phyloP scores from a whole-genome alignment of 1,140 invertebrate genomes.

The Bombus sylvicola region DNA sequence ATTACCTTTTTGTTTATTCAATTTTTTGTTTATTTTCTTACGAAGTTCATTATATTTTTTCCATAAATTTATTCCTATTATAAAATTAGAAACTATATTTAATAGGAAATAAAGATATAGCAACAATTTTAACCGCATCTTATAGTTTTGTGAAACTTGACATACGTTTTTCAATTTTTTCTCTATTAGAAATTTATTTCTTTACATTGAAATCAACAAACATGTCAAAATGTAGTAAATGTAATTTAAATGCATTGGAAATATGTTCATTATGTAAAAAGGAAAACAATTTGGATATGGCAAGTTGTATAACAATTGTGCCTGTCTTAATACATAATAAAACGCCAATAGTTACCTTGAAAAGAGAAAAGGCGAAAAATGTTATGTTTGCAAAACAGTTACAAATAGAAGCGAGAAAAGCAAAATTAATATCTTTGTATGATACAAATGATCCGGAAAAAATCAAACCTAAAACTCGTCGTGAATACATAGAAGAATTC shows the following conservation, averaged over 20 bases:
- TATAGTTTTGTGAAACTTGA: conserved; percentile 10
- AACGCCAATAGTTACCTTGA: neutral
- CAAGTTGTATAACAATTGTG: conserved; percentile 31
- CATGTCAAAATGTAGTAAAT: neutral
- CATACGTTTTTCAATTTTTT: conserved; percentile 6
- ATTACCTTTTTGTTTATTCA: conserved; percentile 56
- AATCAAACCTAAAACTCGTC: conserved; percentile 36
- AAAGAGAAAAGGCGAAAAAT: conserved; percentile 18
- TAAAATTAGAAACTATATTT: conserved; percentile 7
- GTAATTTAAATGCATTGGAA: conserved; percentile 6
- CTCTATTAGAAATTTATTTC: neutral
- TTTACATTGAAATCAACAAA: neutral
- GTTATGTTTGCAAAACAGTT: conserved; percentile 19
- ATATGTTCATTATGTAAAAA: neutral
- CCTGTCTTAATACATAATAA: neutral
- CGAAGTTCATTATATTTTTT: conserved; percentile 64
- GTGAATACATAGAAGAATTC: conserved; percentile 55
- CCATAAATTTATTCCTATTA: conserved; percentile 23
- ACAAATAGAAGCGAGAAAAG: conserved; percentile 17
- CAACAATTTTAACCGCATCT: conserved; percentile 24
- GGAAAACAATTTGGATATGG: conserved; percentile 9
- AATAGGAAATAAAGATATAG: conserved; percentile 25
- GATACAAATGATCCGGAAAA: conserved; percentile 22
- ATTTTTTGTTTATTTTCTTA: conserved; percentile 66
- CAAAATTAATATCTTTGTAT: conserved; percentile 25